phyloP scores from a whole-genome alignment of 92 coral and sea anemone species.

The Siderastrea siderea region DNA sequence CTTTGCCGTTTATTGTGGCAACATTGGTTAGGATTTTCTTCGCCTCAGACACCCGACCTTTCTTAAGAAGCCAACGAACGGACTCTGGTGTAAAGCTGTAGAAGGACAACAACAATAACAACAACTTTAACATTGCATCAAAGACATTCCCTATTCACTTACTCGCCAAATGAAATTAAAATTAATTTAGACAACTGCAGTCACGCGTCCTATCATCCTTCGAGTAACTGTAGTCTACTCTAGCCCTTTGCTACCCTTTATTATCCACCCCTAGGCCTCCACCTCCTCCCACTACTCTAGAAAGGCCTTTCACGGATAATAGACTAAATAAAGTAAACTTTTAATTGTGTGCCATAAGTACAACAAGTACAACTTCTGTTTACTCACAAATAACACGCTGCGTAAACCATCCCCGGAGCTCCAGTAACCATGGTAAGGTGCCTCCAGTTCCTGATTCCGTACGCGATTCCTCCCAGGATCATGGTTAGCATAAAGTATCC shows the following conservation, averaged over 20 bases:
- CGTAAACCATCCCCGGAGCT: constrained; percentile 26
- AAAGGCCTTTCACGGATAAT: no score
- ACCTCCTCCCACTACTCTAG: no score
- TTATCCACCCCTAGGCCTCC: no score
- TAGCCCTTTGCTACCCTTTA: no score
- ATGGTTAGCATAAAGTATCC: constrained; percentile 20
- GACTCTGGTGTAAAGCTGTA: constrained; percentile 52
- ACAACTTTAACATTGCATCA: no score
- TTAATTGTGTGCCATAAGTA: background rate
- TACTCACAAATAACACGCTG: constrained; percentile 35
- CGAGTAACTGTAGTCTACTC: no score
- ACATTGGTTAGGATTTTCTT: constrained; percentile 1
- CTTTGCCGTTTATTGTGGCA: constrained; percentile 36
- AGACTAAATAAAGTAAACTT: no score
- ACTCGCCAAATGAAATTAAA: no score
- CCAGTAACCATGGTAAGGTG: constrained; percentile 42
- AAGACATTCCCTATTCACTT: no score
- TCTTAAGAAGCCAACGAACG: constrained; percentile 58
- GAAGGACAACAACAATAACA: background rate
- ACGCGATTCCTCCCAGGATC: constrained; percentile 36
- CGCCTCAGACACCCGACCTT: constrained; percentile 45
- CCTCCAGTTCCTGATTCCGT: constrained; percentile 47
- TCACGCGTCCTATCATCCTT: no score
- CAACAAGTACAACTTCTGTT: no score
- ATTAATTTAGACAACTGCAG: no score